Conservation (phyloP, 2,797 vertebrate genomes). For the Bufotes viridis region DNA sequence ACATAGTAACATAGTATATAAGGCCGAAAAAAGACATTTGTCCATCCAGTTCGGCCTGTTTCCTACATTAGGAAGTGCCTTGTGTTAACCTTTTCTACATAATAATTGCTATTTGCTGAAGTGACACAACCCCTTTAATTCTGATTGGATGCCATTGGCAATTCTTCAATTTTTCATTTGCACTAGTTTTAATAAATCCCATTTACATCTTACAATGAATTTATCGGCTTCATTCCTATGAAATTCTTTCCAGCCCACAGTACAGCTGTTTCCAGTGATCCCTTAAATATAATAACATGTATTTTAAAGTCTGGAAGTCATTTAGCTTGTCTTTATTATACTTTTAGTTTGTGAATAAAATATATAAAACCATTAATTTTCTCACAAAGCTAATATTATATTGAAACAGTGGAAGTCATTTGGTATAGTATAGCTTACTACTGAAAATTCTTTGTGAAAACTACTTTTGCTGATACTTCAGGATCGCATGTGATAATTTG, state of each 20-base stretch:
- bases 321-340: slow-evolving; percentile 12
- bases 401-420: background rate
- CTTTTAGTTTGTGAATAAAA: slow-evolving; percentile 4
- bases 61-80: too few species aligned
- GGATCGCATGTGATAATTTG: background rate
- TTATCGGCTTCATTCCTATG: background rate
- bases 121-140: background rate
- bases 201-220: background rate
- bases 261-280: slow-evolving; percentile 13
- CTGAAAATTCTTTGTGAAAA: background rate
- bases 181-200: background rate
- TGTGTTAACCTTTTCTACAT: too few species aligned
- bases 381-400: background rate
- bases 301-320: slow-evolving; percentile 14
- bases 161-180: background rate
- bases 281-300: slow-evolving; percentile 9
- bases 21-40: too few species aligned
- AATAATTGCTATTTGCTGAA: too few species aligned
- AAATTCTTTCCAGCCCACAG: slow-evolving; percentile 47
- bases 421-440: background rate
- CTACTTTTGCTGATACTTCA: background rate
- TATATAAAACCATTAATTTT: slow-evolving; percentile 6
- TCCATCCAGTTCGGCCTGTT: too few species aligned
- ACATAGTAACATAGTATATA: too few species aligned
- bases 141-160: background rate